Base-by-base conservation (phyloP, 2,888 invertebrate species). In the Lasioglossum malachurum region DNA sequence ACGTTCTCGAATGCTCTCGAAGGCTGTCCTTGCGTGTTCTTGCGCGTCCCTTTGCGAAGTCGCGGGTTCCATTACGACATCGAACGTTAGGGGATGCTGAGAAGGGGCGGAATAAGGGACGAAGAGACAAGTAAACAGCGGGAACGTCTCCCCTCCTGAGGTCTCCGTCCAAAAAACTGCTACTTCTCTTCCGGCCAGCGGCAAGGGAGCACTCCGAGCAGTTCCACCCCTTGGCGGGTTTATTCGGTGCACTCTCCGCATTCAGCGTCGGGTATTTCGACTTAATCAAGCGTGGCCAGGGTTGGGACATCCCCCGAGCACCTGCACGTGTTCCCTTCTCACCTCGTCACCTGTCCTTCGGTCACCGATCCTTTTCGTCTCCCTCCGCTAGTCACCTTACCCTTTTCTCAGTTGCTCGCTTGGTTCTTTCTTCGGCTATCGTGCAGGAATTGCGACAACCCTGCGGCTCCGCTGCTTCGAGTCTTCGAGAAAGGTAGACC, bases 231-330 rank as follows among this genome's bases (percentile, higher is more conserved):
- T 23, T 53, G 23, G n/a, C 16, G 2, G 27, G 35, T 64, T 31
- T 31, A 69, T 23, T 38, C 35, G 19, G 19, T 57, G 67, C 49
- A 10, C 57, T 69, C 57, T 75, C 67, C 31, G 27, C 12, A 4
- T 53, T 67, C 60, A 35, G 4, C 57, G 38, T 57, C 44, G 41
- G 16, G 69, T 82, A 88, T 90, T 91, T 89, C 82, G 83, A 87
- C 89, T 92, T 91, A 91, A 92, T 92, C 90, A 92, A 91, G 84
- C 87, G 84, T 79, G 79, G 41, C 57, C 69, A 71, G 78, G 75
- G 80, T 80, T 80, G 80, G 78, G 75, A 12, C 44, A 27, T 49
- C 64, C 12, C 23, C 19, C 16, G 16, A 27, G 27, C 64, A 64
- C 14, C 64, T 7, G 64, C 64, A 7, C 64, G 16, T 7, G 64